Evolutionary conservation across 2,888 invertebrate genomes (phyloP).

Genomic region (Tribolium freemani): DNA sequence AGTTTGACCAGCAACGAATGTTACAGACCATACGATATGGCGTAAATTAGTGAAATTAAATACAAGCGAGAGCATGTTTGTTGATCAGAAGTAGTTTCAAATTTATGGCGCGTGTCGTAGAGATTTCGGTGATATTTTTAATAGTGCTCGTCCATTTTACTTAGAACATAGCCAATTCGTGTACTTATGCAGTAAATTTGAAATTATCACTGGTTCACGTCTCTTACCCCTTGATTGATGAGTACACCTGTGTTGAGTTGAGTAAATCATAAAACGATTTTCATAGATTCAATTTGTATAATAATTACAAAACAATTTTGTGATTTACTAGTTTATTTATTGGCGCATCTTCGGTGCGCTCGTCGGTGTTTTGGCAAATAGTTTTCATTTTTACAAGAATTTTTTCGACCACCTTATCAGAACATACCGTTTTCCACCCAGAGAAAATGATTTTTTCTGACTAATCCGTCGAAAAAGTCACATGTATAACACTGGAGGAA

Average conservation of each 20-base stretch:
- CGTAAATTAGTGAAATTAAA: slow-evolving; percentile 29
- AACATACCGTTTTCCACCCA: no score
- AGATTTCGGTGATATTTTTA: slow-evolving; percentile 34
- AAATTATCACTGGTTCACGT: slow-evolving; percentile 23
- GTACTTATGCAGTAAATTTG: slow-evolving; percentile 43
- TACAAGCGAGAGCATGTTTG: slow-evolving; percentile 26
- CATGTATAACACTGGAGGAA: no score
- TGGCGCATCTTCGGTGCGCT: slow-evolving; percentile 20
- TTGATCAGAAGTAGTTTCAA: slow-evolving; percentile 34
- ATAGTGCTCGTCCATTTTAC: slow-evolving; percentile 41
- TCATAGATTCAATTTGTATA: slow-evolving; percentile 44
- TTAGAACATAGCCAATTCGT: slow-evolving; percentile 30
- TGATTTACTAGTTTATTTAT: slow-evolving; percentile 49
- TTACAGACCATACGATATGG: slow-evolving; percentile 24
- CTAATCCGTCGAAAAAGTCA: no score
- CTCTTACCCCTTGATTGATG: slow-evolving; percentile 17
- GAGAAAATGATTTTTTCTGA: no score
- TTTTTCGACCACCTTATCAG: no score
- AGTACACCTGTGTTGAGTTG: slow-evolving; percentile 12
- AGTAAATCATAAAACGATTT: slow-evolving; percentile 47
- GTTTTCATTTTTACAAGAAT: slow-evolving; percentile 22
- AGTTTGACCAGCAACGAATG: slow-evolving; percentile 45
- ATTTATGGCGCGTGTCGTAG: slow-evolving; percentile 15
- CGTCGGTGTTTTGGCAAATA: slow-evolving; percentile 32
- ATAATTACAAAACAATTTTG: slow-evolving; percentile 43